Base-by-base conservation (phyloP, 1,140 invertebrate genomes). In the Paramacrobiotus metropolitanus region DNA sequence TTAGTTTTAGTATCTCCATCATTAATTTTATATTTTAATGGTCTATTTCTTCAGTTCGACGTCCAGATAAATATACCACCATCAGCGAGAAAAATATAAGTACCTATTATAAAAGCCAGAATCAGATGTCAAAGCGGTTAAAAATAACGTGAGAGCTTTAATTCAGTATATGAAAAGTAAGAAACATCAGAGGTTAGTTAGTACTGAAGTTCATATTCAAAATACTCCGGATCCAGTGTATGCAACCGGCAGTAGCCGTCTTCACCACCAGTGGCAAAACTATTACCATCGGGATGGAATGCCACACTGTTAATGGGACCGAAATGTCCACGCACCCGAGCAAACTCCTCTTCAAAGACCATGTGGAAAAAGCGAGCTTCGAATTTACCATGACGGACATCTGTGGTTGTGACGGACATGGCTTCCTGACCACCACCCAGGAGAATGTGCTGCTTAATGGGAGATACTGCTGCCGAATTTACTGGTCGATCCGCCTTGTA, bases 301-400 rank as follows among this genome's bases (percentile, higher is more conserved):
- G 87, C 86, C 61, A 98, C 79, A 73, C 87, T 91, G 78, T 99
- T 99, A 67, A 99, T 98, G 1, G 95, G 95, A 67, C 95, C 95
- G 71, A 99, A 99, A 77, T 99, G 95, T 59, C 93, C 94, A 73
- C 98, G 98, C 0, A 99, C 83, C 61, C 92, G 77, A 0, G 84
- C 94, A 75, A 99, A 98, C 75, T 99, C 95, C 75, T 99, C 93
- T 76, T 98, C 94, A 72, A 95, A 98, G n/a, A 99, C 83, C 48
- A 97, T 73, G 75, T 98, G 93, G 79, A 87, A 99, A 74, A 99
- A 94, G 55, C 92, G 79, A 2, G 94, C 90, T 73, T 98, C 94
- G 70, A 98, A 99, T 77, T 98, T 97, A 29, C 94, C 95, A 62
- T 87, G 81, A 66, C 87, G 80, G 0, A 91, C 83, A 0, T 89